Conservation (phyloP, 2,113 vertebrate genomes). For the Dicerorhinus sumatrensis region DNA sequence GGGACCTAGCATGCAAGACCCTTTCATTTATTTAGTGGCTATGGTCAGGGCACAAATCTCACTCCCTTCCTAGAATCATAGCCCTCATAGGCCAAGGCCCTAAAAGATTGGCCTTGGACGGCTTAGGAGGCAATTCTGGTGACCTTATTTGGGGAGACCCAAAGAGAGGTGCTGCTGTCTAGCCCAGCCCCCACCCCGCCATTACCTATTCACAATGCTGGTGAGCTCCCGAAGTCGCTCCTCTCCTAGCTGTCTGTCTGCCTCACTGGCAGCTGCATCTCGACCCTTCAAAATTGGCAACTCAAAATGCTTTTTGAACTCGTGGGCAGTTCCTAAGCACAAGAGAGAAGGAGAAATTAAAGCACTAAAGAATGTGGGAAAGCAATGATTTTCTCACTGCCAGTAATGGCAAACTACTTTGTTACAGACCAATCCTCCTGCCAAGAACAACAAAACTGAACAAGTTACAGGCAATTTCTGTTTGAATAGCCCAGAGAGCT, state of each 20-base stretch:
- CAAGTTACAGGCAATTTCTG: slow-evolving; percentile 54
- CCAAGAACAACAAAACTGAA: slow-evolving; percentile 44
- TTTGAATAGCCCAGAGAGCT: neutral
- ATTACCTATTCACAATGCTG: slow-evolving; percentile 95
- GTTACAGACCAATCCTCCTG: neutral
- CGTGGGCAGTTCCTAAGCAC: slow-evolving; percentile 93
- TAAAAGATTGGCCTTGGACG: neutral
- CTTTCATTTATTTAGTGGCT: neutral
- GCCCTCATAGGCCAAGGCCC: neutral
- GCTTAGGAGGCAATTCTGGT: neutral
- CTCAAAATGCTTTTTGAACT: slow-evolving; percentile 98
- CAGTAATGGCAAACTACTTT: neutral
- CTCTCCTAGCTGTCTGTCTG: slow-evolving; percentile 92
- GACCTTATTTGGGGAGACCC: neutral
- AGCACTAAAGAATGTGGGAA: neutral
- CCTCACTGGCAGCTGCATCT: slow-evolving; percentile 94
- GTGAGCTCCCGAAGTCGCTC: slow-evolving; percentile 96
- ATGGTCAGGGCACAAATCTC: neutral
- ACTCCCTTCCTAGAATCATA: neutral
- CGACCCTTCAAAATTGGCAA: slow-evolving; percentile 96
- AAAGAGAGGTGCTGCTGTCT: neutral
- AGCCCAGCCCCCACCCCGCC: neutral
- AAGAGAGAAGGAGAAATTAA: slow-evolving; percentile 57
- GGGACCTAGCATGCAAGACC: neutral
- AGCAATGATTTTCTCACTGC: slow-evolving; percentile 5